These are phyloP conservation scores for Podotricha telesiphe DNA, from an alignment of 2,888 invertebrate species.

Conservation along the genomic window DNA sequence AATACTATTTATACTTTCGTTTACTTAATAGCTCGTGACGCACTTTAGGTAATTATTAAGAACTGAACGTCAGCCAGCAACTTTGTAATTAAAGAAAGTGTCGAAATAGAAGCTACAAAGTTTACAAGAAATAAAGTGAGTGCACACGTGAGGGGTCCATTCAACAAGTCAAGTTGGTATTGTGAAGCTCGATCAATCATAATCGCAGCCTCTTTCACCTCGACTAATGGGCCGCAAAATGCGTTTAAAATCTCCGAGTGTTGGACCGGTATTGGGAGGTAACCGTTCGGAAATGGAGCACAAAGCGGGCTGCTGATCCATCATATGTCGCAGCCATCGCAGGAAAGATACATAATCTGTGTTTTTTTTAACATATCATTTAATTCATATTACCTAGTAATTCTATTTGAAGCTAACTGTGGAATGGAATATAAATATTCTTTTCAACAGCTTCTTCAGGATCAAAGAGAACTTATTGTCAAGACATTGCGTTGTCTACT, in stretches of 20 bases:
- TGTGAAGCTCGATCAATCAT: constrained; percentile 79
- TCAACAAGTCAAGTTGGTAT: constrained; percentile 77
- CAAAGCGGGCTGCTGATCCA: constrained; percentile 74
- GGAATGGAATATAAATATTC: not conserved
- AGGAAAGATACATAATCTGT: constrained; percentile 31
- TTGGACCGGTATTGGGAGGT: constrained; percentile 71
- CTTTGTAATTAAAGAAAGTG: constrained; percentile 51
- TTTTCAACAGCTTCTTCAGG: too few species aligned
- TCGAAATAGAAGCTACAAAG: constrained; percentile 49
- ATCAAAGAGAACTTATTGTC: too few species aligned
- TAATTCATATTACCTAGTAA: not conserved
- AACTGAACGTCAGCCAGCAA: constrained; percentile 33
- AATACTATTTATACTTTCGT: constrained; percentile 20
- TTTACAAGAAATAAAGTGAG: constrained; percentile 65
- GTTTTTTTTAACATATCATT: constrained; percentile 25
- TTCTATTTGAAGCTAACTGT: not conserved
- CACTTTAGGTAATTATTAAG: constrained; percentile 39
- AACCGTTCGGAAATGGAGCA: constrained; percentile 77
- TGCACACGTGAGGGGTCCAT: constrained; percentile 72
- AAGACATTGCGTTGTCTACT: too few species aligned
- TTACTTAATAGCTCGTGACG: constrained; percentile 37
- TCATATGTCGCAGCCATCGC: constrained; percentile 64
- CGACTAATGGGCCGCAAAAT: constrained; percentile 82
- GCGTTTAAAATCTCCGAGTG: constrained; percentile 80
- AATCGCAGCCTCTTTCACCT: constrained; percentile 81